Base-by-base conservation (phyloP, 1,140 invertebrate genomes). In the Trachelipus rathkii region DNA sequence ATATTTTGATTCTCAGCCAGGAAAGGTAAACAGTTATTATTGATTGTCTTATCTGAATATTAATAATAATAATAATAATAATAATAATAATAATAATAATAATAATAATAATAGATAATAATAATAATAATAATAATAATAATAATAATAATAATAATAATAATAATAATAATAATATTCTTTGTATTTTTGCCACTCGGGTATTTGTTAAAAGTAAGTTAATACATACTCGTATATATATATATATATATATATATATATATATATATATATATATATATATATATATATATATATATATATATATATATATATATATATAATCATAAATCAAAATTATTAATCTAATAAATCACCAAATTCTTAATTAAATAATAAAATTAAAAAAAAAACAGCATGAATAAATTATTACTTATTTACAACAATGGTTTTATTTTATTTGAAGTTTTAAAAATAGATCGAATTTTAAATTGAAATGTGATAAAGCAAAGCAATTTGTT, bases 1-100 rank as follows among this genome's bases (percentile, higher is more conserved):
- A 84, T 96, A 93, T 85, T 94, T 91, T 83, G 93, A 95, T 85
- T 91, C 94, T 69, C 91, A 93, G 85, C 92, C 93, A 9, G 89
- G 89, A 80, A 95, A 95, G 89, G 91, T 92, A 86, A 77, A 33
- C 6, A 33, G 33, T 1, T 33, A 1, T 33, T 33, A n/a, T 33
- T 33, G 6, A 33, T 33, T 33, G 33, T 33, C 1, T 33, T 33
- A 33, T 33, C 33, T 33, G 33, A 33, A 33, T 33, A 33, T 3
- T 33, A 33, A 33, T 33, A 33, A 33, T 33, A 33, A 33, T 33
- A 33, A 33, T 33, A 33, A 33, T 33, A 33, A 33, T 33, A 33
- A 33, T 33, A 33, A 33, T 33, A 33, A 33, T 33, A 33, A 33
- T 33, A 33, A 33, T 33, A 33, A 33, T 33, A 33, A 33, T 33